Evolutionary conservation across 2,113 vertebrate genomes (phyloP), one percentile per base, ranked within the genome.

Genomic region (Chrysochloris asiatica): DNA sequence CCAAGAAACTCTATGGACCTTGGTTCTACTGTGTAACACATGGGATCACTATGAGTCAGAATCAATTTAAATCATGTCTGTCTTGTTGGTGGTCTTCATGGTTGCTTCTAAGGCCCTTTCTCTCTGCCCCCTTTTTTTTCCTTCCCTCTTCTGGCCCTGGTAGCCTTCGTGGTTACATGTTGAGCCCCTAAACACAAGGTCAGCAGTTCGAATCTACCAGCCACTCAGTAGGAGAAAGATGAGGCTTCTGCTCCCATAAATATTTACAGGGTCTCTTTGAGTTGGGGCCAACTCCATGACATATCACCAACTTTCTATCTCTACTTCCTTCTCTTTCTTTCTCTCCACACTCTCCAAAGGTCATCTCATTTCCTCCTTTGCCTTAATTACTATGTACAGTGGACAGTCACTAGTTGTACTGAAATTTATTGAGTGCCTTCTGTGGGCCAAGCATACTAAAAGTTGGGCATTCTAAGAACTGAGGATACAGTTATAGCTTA

Each of bases 391-490:
- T 79, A 8, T 83, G 90, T 84, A 45, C 73, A 54, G 28, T 47
- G 71, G 7, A 59, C 2, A 17, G 6, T 86, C 75, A 78, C 83
- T 81, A 83, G 56, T 43, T 83, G 33, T 36, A 17, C 19, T 89
- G 71, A 56, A 24, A 28, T 76, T 67, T 71, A 78, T 48, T 69
- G 71, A 80, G 52, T 43, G 59, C 6, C 21, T 83, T 85, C 26
- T 90, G 61, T 93, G 56, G 88, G 83, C 67, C 88, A 94, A 83
- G 59, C 41, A 61, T 82, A 90, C 21, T 90, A 41, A 65, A 79
- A 85, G 52, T 56, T 61, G 33, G 86, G 59, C 41, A 61, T 82
- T 92, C 21, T 90, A 41, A 65, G 82, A 85, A 47, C 59, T 61
- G 33, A 10, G 65, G 59, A 88, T 80, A 83, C 36, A 80, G 65